These are phyloP conservation scores for Megalops cyprinoides DNA, from an alignment of 2,797 vertebrate genomes.

Conservation along the genomic window DNA sequence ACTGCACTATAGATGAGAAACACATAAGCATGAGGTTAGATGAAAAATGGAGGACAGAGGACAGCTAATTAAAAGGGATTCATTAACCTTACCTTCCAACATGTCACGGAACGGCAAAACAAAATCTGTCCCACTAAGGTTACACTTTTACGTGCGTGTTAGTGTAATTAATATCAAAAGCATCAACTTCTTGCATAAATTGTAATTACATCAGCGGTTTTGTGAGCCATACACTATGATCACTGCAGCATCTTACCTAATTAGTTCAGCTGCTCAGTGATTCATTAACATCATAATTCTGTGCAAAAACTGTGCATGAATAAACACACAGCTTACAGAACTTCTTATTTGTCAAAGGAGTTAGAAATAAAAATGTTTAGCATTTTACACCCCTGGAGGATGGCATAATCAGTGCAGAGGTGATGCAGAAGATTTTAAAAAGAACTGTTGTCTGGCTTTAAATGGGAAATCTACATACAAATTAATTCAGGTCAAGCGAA, in stretches of 20 bases:
- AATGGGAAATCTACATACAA: slow-evolving; percentile 78
- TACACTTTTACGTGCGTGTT: slow-evolving; percentile 51
- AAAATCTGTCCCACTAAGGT: slow-evolving; percentile 49
- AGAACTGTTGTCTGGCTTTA: slow-evolving; percentile 63
- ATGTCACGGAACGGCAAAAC: slow-evolving; percentile 41
- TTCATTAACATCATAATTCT: slow-evolving; percentile 69
- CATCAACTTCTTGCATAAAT: slow-evolving; percentile 69
- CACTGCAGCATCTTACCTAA: slow-evolving; percentile 72
- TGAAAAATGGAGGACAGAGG: not conserved
- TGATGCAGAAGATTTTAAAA: slow-evolving; percentile 73
- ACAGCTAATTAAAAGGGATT: slow-evolving; percentile 47
- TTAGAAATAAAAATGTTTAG: slow-evolving; percentile 69
- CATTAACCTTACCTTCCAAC: slow-evolving; percentile 74
- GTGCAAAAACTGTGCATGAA: slow-evolving; percentile 61
- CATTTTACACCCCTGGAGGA: slow-evolving; percentile 53
- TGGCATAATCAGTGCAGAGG: slow-evolving; percentile 75
- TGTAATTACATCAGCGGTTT: slow-evolving; percentile 81
- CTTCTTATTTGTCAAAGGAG: slow-evolving; percentile 76
- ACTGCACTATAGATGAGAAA: not conserved
- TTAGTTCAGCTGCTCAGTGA: slow-evolving; percentile 78
- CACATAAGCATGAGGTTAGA: not conserved
- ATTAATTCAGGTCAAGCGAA: slow-evolving; percentile 78
- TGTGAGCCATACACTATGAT: slow-evolving; percentile 74
- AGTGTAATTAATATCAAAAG: slow-evolving; percentile 79
- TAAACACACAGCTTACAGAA: slow-evolving; percentile 76